Percentiles rank a stretch among this genome's conserved stretches.
Evolutionary conservation across 2,797 vertebrate species (phyloP).

Genomic region (Malacoraja senta): DNA sequence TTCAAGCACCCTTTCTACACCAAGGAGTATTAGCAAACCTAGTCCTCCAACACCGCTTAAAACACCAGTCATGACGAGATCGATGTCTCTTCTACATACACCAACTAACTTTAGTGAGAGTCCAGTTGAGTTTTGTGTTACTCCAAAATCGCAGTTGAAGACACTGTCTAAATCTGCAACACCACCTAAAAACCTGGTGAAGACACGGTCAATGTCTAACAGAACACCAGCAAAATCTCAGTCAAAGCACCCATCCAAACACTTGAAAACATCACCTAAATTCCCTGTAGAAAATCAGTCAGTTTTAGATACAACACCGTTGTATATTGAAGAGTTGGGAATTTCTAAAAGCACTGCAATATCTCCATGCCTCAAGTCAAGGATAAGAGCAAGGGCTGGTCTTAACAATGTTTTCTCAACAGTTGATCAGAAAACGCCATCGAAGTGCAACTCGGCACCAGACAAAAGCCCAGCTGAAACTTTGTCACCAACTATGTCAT

Average conservation of each 20-base stretch:
- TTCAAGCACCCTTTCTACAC: not conserved
- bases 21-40: not conserved
- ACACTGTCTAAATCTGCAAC: not conserved
- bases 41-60: not conserved
- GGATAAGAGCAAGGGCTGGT: not conserved
- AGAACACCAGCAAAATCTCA: not conserved
- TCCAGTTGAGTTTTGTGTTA: not conserved
- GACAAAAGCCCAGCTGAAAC: not conserved
- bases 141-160: not conserved
- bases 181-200: not conserved
- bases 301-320: slow-evolving; percentile 21
- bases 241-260: not conserved
- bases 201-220: slow-evolving; percentile 38
- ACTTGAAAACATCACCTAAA: not conserved
- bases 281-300: slow-evolving; percentile 17
- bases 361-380: not conserved
- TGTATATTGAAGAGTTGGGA: not conserved
- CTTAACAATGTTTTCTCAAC: not conserved
- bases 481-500: not conserved
- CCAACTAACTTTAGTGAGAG: not conserved
- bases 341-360: not conserved
- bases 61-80: not conserved
- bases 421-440: not conserved
- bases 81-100: not conserved
- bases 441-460: not conserved